These are phyloP conservation scores for Aethes cnicana DNA, from an alignment of 2,888 invertebrate species.

Conservation along the genomic window DNA sequence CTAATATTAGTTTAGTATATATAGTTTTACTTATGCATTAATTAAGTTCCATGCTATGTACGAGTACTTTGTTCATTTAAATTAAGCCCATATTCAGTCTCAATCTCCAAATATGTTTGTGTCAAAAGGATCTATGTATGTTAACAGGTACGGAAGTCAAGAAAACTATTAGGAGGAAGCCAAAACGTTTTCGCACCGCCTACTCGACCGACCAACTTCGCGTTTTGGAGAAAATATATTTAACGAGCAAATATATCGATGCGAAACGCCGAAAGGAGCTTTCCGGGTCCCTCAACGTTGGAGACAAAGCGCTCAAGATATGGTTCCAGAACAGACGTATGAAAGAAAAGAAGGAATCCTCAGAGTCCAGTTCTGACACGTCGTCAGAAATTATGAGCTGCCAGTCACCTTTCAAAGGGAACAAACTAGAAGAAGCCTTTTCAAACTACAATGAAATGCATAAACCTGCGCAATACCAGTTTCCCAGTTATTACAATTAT, in stretches of 20 bases:
- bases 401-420: slow-evolving; percentile 28
- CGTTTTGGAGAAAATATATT: slow-evolving; percentile 79
- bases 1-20: too few species aligned
- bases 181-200: slow-evolving; percentile 87
- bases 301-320: slow-evolving; percentile 89
- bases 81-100: too few species aligned
- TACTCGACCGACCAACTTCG: slow-evolving; percentile 88
- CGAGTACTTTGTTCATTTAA: too few species aligned
- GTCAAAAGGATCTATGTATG: too few species aligned
- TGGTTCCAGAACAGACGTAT: slow-evolving; percentile 93
- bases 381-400: slow-evolving; percentile 41
- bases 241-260: slow-evolving; percentile 84
- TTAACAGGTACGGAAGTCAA: slow-evolving; percentile 43
- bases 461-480: slow-evolving; percentile 9
- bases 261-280: slow-evolving; percentile 85
- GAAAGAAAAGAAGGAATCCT: slow-evolving; percentile 84
- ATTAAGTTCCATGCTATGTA: too few species aligned
- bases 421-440: slow-evolving; percentile 7
- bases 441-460: neutral
- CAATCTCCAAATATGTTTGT: too few species aligned
- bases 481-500: slow-evolving; percentile 7
- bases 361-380: slow-evolving; percentile 52
- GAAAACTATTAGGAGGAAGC: slow-evolving; percentile 56
- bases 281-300: slow-evolving; percentile 83
- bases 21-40: too few species aligned